Evolutionary conservation across 1,140 invertebrate genomes (phyloP).

Genomic region (Dendroctonus valens): DNA sequence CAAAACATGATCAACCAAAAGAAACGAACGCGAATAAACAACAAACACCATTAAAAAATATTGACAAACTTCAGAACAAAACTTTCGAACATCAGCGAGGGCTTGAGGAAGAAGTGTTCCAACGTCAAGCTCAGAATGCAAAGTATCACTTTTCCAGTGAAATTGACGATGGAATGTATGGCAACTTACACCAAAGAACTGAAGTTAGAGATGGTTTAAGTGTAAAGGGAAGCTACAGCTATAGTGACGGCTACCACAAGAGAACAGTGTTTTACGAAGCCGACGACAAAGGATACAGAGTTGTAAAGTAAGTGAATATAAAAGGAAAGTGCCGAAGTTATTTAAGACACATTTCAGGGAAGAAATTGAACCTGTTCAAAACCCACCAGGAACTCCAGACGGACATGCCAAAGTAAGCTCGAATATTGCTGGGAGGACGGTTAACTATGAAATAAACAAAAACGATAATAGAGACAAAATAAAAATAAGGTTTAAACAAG

Average conservation of each 20-base stretch:
- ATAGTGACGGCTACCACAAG: constrained; percentile 55
- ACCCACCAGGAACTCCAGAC: constrained; percentile 49
- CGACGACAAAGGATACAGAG: constrained; percentile 59
- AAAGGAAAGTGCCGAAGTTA: neutral
- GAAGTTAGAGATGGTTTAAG: constrained; percentile 55
- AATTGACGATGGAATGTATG: constrained; percentile 56
- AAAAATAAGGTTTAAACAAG: too few species aligned
- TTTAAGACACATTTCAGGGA: constrained; percentile 42
- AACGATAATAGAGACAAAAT: constrained; percentile 10
- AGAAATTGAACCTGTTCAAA: constrained; percentile 49
- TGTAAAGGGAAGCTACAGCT: constrained; percentile 56
- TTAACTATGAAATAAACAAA: constrained; percentile 35
- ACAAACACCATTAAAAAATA: too few species aligned
- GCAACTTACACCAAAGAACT: constrained; percentile 49
- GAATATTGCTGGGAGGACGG: constrained; percentile 20
- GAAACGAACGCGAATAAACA: too few species aligned
- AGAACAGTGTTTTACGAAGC: constrained; percentile 57
- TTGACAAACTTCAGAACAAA: too few species aligned
- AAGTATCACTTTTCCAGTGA: constrained; percentile 54
- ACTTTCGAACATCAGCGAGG: too few species aligned
- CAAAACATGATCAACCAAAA: too few species aligned
- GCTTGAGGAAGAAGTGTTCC: constrained; percentile 17
- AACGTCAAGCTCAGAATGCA: constrained; percentile 33
- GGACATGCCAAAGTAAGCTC: constrained; percentile 49
- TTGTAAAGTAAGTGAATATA: constrained; percentile 52